Conservation (phyloP, 1,140 invertebrate genomes). For the Drosophila pallidifrons region DNA sequence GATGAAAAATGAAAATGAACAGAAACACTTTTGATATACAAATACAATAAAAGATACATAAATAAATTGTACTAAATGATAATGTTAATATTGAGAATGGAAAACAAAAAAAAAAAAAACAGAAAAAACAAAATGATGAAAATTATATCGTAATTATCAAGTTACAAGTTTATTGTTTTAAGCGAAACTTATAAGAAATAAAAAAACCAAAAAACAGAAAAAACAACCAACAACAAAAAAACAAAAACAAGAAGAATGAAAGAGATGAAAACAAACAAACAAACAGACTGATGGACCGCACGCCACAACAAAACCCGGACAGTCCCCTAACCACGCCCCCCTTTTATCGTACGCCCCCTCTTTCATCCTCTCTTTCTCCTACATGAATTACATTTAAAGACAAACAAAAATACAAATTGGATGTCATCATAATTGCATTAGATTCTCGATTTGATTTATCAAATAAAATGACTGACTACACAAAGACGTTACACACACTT, state of each 20-base stretch:
- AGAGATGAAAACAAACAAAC: slow-evolving; percentile 47
- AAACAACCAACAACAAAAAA: slow-evolving; percentile 41
- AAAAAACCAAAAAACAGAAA: slow-evolving; percentile 48
- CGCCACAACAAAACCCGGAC: slow-evolving; percentile 52
- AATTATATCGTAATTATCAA: slow-evolving; percentile 54
- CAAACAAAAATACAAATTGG: slow-evolving; percentile 38
- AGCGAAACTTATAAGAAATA: slow-evolving; percentile 49
- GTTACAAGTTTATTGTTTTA: slow-evolving; percentile 61
- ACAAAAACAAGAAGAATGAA: slow-evolving; percentile 39
- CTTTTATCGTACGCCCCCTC: neutral
- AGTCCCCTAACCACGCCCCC: slow-evolving; percentile 18
- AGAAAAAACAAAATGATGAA: slow-evolving; percentile 13
- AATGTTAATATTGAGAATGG: slow-evolving; percentile 16
- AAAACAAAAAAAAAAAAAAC: neutral
- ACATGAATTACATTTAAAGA: slow-evolving; percentile 27
- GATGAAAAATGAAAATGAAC: neutral
- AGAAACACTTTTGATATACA: slow-evolving; percentile 49
- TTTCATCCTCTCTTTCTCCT: neutral
- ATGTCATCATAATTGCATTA: slow-evolving; percentile 5
- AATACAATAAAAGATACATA: slow-evolving; percentile 27
- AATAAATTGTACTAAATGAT: slow-evolving; percentile 44
- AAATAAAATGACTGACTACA: slow-evolving; percentile 70
- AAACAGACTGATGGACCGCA: slow-evolving; percentile 80
- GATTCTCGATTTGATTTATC: slow-evolving; percentile 54
- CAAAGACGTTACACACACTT: slow-evolving; percentile 70